Conservation (phyloP, 2,113 vertebrate species). For the Xenopus tropicalis region UCB_Xtro_10.0 CM004445.2:86312001-86312500, state of each 20-base stretch:
- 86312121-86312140: no score
- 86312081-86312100: no score
- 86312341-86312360: neutral
- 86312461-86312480: constrained; percentile 7
- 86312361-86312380: constrained; percentile 4
- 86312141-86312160: no score
- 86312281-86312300: neutral
- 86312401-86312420: constrained; percentile 32
- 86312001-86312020: no score
- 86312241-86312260: neutral
- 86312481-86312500: constrained; percentile 30
- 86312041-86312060: no score
- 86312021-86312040: no score
- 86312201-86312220: neutral
- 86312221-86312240: neutral
- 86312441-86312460: constrained; percentile 24
- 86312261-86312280: neutral
- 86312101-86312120: no score
- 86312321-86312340: neutral
- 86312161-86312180: no score
- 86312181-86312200: neutral
- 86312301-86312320: neutral
- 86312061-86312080: no score
- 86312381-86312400: constrained; percentile 8
- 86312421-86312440: constrained; percentile 41